These are phyloP conservation scores for Jordanella pulchra DNA, from an alignment of 2,797 vertebrate species.

Conservation along the genomic window DNA sequence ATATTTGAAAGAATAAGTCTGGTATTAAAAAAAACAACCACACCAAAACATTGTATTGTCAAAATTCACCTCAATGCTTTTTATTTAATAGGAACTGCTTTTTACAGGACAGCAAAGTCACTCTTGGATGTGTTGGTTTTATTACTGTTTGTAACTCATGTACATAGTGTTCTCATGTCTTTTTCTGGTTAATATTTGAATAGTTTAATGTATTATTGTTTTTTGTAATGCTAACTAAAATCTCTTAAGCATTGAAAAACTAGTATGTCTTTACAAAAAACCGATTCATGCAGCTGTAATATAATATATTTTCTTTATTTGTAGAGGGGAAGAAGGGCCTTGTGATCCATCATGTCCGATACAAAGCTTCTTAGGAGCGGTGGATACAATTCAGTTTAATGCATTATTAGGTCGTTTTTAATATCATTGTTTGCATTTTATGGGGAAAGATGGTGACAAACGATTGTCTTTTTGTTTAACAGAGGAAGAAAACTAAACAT, in stretches of 20 bases:
- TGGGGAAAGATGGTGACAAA: constrained; percentile 16
- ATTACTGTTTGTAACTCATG: constrained; percentile 60
- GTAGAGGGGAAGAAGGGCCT: constrained; percentile 54
- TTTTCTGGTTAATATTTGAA: constrained; percentile 51
- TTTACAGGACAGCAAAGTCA: constrained; percentile 33
- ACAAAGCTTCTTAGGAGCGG: neutral
- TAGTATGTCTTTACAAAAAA: constrained; percentile 74
- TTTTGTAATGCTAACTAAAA: constrained; percentile 67
- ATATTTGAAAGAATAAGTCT: constrained; percentile 6
- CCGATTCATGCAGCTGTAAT: constrained; percentile 61
- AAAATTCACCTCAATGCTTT: constrained; percentile 1
- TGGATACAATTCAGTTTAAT: constrained; percentile 25
- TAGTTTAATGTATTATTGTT: constrained; percentile 39
- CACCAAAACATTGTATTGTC: constrained; percentile 25
- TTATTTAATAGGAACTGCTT: constrained; percentile 21
- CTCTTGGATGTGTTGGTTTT: constrained; percentile 43
- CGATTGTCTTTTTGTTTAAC: constrained; percentile 6
- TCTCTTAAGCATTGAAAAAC: constrained; percentile 74
- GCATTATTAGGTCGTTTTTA: constrained; percentile 35
- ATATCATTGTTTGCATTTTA: constrained; percentile 14
- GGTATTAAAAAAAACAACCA: neutral
- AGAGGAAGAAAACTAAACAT: constrained; percentile 6
- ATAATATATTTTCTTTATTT: constrained; percentile 36
- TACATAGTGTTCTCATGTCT: constrained; percentile 63
- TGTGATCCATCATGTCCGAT: constrained; percentile 65